These are phyloP conservation scores for Alitta virens DNA, from an alignment of 2,888 invertebrate genomes.

Conservation along the genomic window DNA sequence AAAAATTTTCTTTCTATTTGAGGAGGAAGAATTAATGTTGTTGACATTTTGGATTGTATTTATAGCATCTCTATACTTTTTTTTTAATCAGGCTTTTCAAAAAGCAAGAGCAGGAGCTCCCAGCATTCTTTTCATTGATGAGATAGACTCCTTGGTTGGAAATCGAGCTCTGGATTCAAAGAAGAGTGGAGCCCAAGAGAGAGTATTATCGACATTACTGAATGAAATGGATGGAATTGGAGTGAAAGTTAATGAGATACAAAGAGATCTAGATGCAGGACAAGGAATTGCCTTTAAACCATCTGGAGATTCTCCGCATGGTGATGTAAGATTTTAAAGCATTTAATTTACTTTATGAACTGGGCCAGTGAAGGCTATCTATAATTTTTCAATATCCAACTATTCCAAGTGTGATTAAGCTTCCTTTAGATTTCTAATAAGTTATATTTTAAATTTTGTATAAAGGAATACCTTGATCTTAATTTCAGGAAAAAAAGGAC, in stretches of 20 bases:
- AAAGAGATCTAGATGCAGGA: background rate
- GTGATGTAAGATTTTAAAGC: no score
- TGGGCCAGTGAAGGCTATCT: no score
- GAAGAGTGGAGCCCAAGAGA: conserved; percentile 61
- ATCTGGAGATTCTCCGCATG: no score
- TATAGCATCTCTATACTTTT: background rate
- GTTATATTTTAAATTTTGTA: no score
- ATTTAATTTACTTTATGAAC: no score
- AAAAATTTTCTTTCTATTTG: no score
- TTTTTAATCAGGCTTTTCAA: conserved; percentile 59
- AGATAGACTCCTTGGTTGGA: conserved; percentile 61
- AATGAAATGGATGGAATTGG: conserved; percentile 70
- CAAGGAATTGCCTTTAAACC: background rate
- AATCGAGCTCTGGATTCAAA: conserved; percentile 39
- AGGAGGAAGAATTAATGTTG: background rate
- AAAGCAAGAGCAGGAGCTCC: conserved; percentile 65
- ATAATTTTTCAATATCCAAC: no score
- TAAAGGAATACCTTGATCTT: no score
- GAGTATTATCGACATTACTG: conserved; percentile 65
- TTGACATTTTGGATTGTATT: background rate
- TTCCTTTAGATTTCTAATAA: no score
- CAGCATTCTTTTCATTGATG: conserved; percentile 66
- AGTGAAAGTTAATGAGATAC: conserved; percentile 35
- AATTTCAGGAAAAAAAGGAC: no score
- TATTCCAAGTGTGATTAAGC: no score